phyloP scores from a whole-genome alignment of 1,140 invertebrate genomes.

The Lepidurus apus region DNA sequence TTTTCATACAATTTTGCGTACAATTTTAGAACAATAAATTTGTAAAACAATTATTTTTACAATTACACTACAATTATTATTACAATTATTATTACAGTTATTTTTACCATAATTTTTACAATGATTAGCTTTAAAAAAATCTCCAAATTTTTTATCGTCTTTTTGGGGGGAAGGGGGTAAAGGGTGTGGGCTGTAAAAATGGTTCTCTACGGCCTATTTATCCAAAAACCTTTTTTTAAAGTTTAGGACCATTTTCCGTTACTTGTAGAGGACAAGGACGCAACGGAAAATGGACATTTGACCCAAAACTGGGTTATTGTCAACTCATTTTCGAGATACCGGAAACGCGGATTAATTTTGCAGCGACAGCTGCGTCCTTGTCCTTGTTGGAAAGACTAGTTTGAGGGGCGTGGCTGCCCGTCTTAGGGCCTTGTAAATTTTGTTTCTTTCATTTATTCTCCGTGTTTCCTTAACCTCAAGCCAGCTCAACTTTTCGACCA shows the following conservation, averaged over 20 bases:
- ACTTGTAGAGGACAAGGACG: background rate
- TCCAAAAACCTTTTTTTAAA: background rate
- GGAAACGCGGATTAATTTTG: background rate
- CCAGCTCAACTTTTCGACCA: too few relatives aligned
- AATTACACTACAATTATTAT: too few relatives aligned
- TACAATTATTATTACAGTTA: background rate
- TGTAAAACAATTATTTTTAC: too few relatives aligned
- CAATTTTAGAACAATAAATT: too few relatives aligned
- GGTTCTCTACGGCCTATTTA: too few relatives aligned
- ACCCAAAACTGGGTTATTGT: slow-evolving; percentile 13
- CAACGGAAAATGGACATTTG: background rate
- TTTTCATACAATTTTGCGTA: too few relatives aligned
- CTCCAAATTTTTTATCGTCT: too few relatives aligned
- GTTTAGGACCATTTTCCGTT: background rate
- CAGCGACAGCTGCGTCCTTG: background rate
- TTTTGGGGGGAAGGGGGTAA: too few relatives aligned
- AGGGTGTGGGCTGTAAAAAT: too few relatives aligned
- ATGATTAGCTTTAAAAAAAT: too few relatives aligned
- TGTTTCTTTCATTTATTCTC: too few relatives aligned
- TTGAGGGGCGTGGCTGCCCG: background rate
- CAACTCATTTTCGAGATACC: background rate
- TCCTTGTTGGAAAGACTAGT: background rate
- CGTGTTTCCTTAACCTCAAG: too few relatives aligned
- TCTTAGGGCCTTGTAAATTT: background rate
- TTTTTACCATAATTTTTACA: background rate